phyloP scores from a whole-genome alignment of 2,888 invertebrate genomes.

The Cataglyphis cursor region DNA sequence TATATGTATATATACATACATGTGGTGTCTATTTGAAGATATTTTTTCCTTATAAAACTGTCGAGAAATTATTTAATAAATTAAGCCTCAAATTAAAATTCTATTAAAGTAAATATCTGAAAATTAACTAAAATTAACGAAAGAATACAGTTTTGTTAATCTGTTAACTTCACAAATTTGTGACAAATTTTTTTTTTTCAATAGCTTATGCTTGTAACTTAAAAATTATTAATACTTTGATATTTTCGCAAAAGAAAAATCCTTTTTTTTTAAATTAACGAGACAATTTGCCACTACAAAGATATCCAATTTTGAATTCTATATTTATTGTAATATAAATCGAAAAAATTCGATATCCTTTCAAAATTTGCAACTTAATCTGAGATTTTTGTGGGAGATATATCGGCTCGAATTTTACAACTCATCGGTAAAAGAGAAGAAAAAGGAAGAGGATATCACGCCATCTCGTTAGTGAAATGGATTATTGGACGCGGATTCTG shows the following conservation, averaged over 20 bases:
- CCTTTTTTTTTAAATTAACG: background rate
- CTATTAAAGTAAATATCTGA: background rate
- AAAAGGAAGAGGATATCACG: conserved; percentile 1
- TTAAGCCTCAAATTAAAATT: background rate
- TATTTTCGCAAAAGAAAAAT: background rate
- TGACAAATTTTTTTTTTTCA: background rate
- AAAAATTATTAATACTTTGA: background rate
- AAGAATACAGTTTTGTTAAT: background rate
- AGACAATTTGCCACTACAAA: background rate
- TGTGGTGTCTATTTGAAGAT: background rate
- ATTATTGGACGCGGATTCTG: conserved; percentile 35
- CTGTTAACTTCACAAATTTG: background rate
- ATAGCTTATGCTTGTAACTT: background rate
- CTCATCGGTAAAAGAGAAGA: background rate
- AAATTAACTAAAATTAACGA: background rate
- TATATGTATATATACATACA: too few relatives aligned
- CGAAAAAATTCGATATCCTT: background rate
- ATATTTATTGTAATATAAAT: background rate
- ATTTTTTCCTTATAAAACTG: background rate
- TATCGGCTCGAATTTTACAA: conserved; percentile 42
- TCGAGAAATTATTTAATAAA: background rate
- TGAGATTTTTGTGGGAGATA: conserved; percentile 16
- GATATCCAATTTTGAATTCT: background rate
- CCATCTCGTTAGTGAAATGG: conserved; percentile 36
- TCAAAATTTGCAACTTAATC: background rate